Base-by-base conservation (phyloP, 2,113 vertebrate species). In the Aplodontia rufa region DNA sequence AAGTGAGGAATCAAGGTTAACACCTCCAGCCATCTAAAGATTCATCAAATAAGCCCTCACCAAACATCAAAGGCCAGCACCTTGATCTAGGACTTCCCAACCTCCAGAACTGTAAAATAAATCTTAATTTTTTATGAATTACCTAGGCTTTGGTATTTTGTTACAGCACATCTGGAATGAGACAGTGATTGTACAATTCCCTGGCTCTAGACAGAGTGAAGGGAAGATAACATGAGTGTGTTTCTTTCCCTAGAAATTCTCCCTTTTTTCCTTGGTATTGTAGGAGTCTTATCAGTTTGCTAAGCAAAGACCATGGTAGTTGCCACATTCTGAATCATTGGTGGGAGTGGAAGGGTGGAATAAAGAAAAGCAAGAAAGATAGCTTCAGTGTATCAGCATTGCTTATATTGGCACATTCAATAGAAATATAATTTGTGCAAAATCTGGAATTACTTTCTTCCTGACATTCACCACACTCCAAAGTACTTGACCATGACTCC, bases 341-440 rank as follows among this genome's bases (percentile, higher is more conserved):
- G 75, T 47, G 47, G 62, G 40, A 71, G 32, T 55, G 35, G 30
- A 28, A 32, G 55, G n/a, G 42, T 42, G 9, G 32, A 40, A 28
- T 53, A 28, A 66, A 78, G 86, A 85, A 91, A 86, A 74, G 47
- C 42, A 69, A 40, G 74, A 88, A 78, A 32, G 10, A 79, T 16
- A 88, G 14, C 7, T 35, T 83, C 47, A 49, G 47, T 47, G n/a
- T 17, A 53, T 35, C 75, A 22, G 13, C 9, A 66, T 35, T 37
- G 20, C 24, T 68, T 49, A 9, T 11, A 32, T 1, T 37, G 81
- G 40, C 75, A 80, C 16, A 30, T n/a, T 62, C 58, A 26, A 42
- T 49, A 55, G 49, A 93, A 62, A 13, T 17, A 35, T 10, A 47
- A 66, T 42, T 87, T n/a, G 16, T 55, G 35, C 0, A n/a, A 82